A percentile compares a stretch with the other conserved stretches of the same genome.
Evolutionary conservation across 2,888 invertebrate species (phyloP).

Genomic region (Nemotelus nigrinus): DNA sequence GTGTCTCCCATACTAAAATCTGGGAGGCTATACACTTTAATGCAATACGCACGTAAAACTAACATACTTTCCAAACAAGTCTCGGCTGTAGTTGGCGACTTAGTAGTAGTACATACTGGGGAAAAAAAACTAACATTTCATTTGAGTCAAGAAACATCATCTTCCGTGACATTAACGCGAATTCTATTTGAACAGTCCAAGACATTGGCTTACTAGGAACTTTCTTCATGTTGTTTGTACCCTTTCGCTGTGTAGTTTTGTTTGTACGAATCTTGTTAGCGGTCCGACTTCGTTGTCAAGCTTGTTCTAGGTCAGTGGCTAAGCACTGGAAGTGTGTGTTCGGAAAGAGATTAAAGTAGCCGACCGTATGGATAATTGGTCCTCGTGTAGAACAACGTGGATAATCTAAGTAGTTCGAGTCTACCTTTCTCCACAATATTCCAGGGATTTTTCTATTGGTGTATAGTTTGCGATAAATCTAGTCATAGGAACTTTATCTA

Average conservation of each 20-base stretch:
- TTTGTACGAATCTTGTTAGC: neutral
- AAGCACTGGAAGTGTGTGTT: neutral
- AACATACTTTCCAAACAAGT: constrained; percentile 46
- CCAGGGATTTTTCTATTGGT: no score
- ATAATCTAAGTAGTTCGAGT: no score
- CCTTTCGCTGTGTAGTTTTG: neutral
- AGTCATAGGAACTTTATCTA: no score
- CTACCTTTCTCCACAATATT: no score
- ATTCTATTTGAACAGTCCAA: constrained; percentile 18
- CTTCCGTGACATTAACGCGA: constrained; percentile 37
- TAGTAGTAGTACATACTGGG: neutral
- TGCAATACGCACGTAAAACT: constrained; percentile 44
- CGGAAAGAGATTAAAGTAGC: no score
- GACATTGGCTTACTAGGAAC: neutral
- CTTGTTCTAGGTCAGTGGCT: neutral
- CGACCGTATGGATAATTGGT: no score
- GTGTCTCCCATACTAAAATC: constrained; percentile 32
- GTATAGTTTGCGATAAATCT: no score
- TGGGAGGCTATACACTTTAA: constrained; percentile 21
- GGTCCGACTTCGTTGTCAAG: neutral
- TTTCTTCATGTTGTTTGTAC: constrained; percentile 14
- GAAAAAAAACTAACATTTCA: constrained; percentile 18
- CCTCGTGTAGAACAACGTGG: no score
- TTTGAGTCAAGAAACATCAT: constrained; percentile 15
- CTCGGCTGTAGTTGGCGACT: constrained; percentile 26